A percentile compares a stretch with the other conserved stretches of the same genome.
These are phyloP conservation scores for Myocastor coypus DNA, from an alignment of 2,113 vertebrate genomes.

Conservation along the genomic window DNA sequence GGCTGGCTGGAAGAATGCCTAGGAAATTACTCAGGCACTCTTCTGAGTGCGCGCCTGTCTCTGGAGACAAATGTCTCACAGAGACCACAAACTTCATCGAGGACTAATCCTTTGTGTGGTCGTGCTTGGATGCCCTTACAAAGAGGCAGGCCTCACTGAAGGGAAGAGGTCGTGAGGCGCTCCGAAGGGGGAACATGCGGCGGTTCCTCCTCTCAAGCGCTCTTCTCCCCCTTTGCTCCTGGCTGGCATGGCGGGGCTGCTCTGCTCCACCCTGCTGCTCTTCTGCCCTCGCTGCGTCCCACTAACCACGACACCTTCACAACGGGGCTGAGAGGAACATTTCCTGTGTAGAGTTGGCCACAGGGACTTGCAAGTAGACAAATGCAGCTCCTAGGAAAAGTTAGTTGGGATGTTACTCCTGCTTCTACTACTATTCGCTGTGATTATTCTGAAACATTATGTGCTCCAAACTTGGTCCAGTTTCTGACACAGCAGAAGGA, in stretches of 20 bases:
- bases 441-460: background rate
- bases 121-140: background rate
- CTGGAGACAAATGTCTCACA: background rate
- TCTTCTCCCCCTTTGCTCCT: background rate
- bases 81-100: background rate
- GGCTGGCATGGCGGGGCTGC: background rate
- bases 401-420: background rate
- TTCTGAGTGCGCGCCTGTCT: background rate
- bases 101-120: background rate
- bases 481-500: background rate
- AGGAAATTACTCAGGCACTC: background rate
- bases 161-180: background rate
- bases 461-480: background rate
- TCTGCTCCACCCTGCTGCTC: background rate
- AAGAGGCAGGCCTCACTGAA: background rate
- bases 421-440: background rate
- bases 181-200: background rate
- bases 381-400: background rate
- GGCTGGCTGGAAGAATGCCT: background rate
- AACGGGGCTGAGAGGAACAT: background rate
- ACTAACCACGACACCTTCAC: background rate
- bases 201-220: background rate
- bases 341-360: background rate
- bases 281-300: background rate
- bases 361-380: background rate